phyloP scores from a whole-genome alignment of 2,888 invertebrate genomes.

The Hecatera dysodea region DNA sequence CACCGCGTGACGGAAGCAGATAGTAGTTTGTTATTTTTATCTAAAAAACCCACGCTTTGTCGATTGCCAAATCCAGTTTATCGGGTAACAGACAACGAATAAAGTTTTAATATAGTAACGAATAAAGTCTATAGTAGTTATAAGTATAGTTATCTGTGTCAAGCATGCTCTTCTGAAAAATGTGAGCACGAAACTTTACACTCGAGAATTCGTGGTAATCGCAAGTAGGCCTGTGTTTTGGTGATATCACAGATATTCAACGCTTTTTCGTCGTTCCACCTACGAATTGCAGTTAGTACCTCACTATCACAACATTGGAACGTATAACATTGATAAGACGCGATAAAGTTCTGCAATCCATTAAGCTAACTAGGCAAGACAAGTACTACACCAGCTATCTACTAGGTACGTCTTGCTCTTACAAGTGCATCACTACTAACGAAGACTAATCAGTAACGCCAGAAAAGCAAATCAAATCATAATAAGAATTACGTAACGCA shows the following conservation, averaged over 20 bases:
- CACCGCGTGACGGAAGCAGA: conserved; percentile 29
- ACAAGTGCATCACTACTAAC: neutral
- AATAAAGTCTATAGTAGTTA: too few species aligned
- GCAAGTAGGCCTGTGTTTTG: conserved; percentile 32
- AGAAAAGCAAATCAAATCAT: conserved; percentile 34
- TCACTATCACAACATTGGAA: conserved; percentile 18
- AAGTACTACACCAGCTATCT: neutral
- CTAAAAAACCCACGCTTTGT: conserved; percentile 33
- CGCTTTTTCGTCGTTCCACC: conserved; percentile 9
- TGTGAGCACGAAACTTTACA: conserved; percentile 7
- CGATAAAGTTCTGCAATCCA: conserved; percentile 20
- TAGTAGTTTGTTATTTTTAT: conserved; percentile 32
- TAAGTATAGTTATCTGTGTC: conserved; percentile 24
- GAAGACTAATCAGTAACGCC: conserved; percentile 18
- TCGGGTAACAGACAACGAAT: conserved; percentile 20
- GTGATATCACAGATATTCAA: neutral
- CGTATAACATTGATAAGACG: conserved; percentile 20
- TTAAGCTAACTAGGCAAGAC: conserved; percentile 6
- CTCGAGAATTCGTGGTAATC: conserved; percentile 11
- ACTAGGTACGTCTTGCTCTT: conserved; percentile 5
- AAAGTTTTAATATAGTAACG: too few species aligned
- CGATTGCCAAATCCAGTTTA: conserved; percentile 41
- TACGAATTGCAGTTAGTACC: conserved; percentile 22
- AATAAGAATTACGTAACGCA: conserved; percentile 26
- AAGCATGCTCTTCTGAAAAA: conserved; percentile 14